These are phyloP conservation scores for Stichodactyla helianthus DNA, from an alignment of 64 coral and sea anemone genomes.

Conservation along the genomic window DNA sequence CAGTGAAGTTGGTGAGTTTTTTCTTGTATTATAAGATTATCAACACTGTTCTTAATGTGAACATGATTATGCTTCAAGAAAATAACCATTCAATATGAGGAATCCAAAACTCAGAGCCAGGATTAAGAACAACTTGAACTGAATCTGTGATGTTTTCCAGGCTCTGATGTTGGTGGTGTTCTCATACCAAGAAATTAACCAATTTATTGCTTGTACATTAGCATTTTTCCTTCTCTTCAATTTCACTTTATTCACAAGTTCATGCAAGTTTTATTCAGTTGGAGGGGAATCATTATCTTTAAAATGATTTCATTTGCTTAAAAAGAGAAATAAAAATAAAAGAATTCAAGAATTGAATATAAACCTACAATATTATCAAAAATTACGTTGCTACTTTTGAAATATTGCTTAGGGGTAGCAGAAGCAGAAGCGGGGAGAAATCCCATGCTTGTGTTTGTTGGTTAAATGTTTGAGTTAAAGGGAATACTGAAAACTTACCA, in stretches of 20 bases:
- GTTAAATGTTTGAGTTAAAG: no score
- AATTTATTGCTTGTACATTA: background rate
- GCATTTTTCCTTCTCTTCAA: background rate
- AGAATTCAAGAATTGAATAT: background rate
- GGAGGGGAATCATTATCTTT: background rate
- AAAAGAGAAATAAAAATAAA: background rate
- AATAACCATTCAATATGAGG: background rate
- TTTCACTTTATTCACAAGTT: background rate
- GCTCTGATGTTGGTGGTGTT: background rate
- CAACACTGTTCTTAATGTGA: background rate
- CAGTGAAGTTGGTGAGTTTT: background rate
- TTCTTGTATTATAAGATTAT: background rate
- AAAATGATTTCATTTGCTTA: slow-evolving; percentile 4
- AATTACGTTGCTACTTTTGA: no score
- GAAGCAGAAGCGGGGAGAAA: no score
- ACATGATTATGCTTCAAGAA: background rate
- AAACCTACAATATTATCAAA: background rate
- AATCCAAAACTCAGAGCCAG: background rate
- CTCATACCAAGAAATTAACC: background rate
- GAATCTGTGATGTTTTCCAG: background rate
- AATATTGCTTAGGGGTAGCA: no score
- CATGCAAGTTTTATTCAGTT: background rate
- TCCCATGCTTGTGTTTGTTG: no score
- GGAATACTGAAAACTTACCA: no score
- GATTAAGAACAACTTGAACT: background rate